phyloP scores from a whole-genome alignment of 92 coral and sea anemone species.

The Palythoa grandis region DNA sequence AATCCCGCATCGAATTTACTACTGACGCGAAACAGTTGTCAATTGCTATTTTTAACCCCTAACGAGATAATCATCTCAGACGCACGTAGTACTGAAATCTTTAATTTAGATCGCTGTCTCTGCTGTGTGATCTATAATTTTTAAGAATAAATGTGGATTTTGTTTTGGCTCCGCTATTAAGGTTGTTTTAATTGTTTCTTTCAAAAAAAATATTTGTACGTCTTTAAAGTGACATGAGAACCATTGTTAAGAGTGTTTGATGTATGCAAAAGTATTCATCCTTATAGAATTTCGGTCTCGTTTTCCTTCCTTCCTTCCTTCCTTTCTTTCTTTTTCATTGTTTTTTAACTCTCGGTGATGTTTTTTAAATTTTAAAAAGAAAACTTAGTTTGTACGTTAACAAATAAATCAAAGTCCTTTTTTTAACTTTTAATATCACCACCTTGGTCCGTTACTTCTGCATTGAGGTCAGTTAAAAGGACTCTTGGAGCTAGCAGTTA shows the following conservation, averaged over 20 bases:
- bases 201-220: not conserved
- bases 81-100: not conserved
- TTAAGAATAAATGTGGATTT: not conserved
- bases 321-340: no score
- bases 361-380: no score
- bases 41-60: not conserved
- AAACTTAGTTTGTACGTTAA: no score
- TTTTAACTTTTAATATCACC: no score
- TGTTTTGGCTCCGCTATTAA: not conserved
- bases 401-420: no score
- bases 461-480: no score
- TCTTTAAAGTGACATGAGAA: not conserved
- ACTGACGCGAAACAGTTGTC: not conserved
- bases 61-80: not conserved
- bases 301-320: not conserved
- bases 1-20: not conserved
- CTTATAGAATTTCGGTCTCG: not conserved
- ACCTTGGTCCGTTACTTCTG: no score
- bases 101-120: not conserved
- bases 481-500: no score
- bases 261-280: slow-evolving; percentile 6
- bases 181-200: not conserved
- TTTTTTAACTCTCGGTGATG: no score
- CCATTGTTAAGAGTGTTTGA: not conserved
- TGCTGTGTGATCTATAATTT: not conserved